These are phyloP conservation scores for Calycopis cecrops DNA, from an alignment of 1,140 invertebrate genomes.

Conservation along the genomic window DNA sequence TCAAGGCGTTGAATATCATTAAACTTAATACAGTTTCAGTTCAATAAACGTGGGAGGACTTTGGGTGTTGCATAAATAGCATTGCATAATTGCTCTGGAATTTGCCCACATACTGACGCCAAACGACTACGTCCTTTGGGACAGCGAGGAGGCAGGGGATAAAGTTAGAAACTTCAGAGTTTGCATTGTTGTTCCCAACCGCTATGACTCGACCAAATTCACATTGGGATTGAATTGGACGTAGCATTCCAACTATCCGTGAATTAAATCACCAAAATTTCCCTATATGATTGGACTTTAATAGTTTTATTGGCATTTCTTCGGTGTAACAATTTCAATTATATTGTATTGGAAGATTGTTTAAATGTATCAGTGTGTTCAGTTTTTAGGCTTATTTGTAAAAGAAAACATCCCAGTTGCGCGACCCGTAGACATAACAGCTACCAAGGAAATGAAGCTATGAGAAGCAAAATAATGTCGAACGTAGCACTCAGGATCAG, in stretches of 20 bases:
- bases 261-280: conserved; percentile 44
- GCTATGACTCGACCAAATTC: conserved; percentile 45
- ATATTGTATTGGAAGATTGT: too few species aligned
- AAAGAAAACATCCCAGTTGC: too few species aligned
- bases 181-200: conserved; percentile 53
- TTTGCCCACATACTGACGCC: conserved; percentile 44
- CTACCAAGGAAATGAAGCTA: too few species aligned
- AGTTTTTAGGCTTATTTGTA: too few species aligned
- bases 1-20: conserved; percentile 30
- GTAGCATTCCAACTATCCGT: conserved; percentile 41
- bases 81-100: conserved; percentile 51
- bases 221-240: conserved; percentile 55
- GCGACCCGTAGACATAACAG: too few species aligned
- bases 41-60: conserved; percentile 30
- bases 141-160: conserved; percentile 26
- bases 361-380: too few species aligned
- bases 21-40: conserved; percentile 34
- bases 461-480: too few species aligned
- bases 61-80: conserved; percentile 56
- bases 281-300: conserved; percentile 28
- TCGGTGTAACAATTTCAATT: not conserved
- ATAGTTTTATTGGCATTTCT: conserved; percentile 19
- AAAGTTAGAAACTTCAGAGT: conserved; percentile 60
- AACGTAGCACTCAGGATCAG: too few species aligned
- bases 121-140: conserved; percentile 38